Evolutionary conservation across 2,888 invertebrate genomes (phyloP).

Genomic region (Philereme vetulata): DNA sequence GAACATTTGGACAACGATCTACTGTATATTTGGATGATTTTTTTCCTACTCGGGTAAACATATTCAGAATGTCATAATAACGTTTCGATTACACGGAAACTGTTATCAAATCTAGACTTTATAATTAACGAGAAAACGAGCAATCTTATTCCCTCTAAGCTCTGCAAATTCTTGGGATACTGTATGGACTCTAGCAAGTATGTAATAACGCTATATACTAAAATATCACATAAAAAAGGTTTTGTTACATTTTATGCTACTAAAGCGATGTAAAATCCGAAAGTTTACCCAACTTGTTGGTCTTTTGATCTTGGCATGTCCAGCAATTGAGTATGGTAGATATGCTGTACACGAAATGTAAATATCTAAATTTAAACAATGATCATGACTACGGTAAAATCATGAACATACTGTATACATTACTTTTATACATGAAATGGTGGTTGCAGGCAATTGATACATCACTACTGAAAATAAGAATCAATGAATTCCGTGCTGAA

Average conservation of each 20-base stretch:
- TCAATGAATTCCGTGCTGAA: too few relatives aligned
- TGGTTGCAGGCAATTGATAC: too few relatives aligned
- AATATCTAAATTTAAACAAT: conserved; percentile 22
- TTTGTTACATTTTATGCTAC: neutral
- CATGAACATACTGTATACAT: neutral
- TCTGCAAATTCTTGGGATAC: neutral
- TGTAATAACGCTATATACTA: neutral
- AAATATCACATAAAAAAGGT: neutral
- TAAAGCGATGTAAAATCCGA: conserved; percentile 32
- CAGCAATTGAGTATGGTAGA: conserved; percentile 46
- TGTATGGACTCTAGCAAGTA: neutral
- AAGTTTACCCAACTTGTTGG: conserved; percentile 36
- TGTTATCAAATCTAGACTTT: neutral
- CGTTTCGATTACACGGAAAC: neutral
- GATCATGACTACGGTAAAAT: neutral
- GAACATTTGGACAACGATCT: conserved; percentile 22
- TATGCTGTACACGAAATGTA: conserved; percentile 45
- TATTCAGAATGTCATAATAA: conserved; percentile 13
- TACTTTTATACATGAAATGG: too few relatives aligned
- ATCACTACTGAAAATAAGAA: too few relatives aligned
- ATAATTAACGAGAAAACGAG: neutral
- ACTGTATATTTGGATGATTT: conserved; percentile 30
- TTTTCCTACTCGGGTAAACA: conserved; percentile 9
- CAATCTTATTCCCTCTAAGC: neutral
- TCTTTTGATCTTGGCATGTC: conserved; percentile 41